These are phyloP conservation scores for Bombus picipes DNA, from an alignment of 1,140 invertebrate species.

Conservation along the genomic window DNA sequence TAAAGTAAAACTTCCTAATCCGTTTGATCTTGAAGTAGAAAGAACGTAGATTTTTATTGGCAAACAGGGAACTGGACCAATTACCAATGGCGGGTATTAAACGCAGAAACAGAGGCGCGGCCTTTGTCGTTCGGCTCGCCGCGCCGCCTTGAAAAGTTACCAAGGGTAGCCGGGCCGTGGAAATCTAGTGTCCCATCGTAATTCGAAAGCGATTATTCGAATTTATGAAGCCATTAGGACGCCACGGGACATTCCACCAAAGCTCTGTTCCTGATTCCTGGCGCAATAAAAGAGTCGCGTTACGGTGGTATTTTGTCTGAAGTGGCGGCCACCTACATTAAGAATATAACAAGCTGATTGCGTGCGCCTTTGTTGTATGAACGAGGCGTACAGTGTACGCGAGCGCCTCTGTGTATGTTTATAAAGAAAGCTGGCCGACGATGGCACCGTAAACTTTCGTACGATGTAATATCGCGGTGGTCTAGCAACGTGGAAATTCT, in stretches of 20 bases:
- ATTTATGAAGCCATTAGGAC: constrained; percentile 72
- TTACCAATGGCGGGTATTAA: constrained; percentile 29
- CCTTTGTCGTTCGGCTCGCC: constrained; percentile 30
- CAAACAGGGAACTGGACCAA: not conserved
- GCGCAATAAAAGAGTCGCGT: constrained; percentile 66
- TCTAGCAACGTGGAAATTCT: not conserved
- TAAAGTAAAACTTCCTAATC: not conserved
- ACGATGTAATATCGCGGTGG: not conserved
- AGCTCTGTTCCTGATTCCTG: constrained; percentile 63
- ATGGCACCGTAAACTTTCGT: not conserved
- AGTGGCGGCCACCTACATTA: constrained; percentile 47
- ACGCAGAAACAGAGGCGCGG: constrained; percentile 18
- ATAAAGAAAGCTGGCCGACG: not conserved
- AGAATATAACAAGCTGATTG: constrained; percentile 55
- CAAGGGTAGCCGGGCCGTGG: constrained; percentile 24
- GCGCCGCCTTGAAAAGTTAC: constrained; percentile 52
- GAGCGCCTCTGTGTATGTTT: not conserved
- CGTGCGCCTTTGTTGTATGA: constrained; percentile 24
- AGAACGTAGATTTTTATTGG: not conserved
- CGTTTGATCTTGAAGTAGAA: not conserved
- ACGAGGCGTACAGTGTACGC: not conserved
- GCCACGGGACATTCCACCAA: constrained; percentile 60
- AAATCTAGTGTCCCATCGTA: constrained; percentile 66
- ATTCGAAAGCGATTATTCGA: constrained; percentile 70
- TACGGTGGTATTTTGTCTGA: constrained; percentile 55